A percentile compares a stretch with the other conserved stretches of the same genome.
These are phyloP conservation scores for Rhea pennata DNA, from an alignment of 2,113 vertebrate genomes.

Conservation along the genomic window DNA sequence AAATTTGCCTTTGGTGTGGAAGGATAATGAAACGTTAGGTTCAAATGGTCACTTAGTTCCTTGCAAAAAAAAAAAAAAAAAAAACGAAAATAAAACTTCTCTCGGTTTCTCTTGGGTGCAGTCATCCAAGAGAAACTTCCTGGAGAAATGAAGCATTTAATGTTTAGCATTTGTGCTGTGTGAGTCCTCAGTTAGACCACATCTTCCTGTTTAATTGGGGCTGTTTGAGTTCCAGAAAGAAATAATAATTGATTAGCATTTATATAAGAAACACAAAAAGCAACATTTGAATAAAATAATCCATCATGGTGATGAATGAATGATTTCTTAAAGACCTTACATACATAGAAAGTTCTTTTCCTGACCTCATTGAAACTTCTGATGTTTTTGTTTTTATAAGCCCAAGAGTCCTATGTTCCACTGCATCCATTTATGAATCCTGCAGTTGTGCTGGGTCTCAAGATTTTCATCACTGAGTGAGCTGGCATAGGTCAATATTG, in stretches of 20 bases:
- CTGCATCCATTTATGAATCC: background rate
- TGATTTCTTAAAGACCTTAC: background rate
- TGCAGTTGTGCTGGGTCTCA: background rate
- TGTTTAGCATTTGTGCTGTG: background rate
- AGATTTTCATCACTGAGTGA: background rate
- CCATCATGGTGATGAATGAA: background rate
- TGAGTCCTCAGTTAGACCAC: background rate
- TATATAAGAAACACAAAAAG: background rate
- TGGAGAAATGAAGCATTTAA: slow-evolving; percentile 27
- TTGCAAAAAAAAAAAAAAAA: background rate
- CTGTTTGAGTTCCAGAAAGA: background rate
- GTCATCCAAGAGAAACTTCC: slow-evolving; percentile 66
- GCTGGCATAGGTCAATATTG: background rate
- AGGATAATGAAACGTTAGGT: background rate
- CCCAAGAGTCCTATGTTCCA: accelerated
- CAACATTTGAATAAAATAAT: background rate
- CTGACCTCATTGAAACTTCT: background rate
- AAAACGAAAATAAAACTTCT: background rate
- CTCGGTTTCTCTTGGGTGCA: slow-evolving; percentile 5
- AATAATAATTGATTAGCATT: background rate
- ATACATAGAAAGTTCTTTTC: background rate
- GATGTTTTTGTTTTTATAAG: background rate
- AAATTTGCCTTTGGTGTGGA: background rate
- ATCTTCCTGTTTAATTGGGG: background rate
- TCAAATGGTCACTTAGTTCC: slow-evolving; percentile 65